Percentiles rank a stretch among this genome's conserved stretches.
Conservation (phyloP, 2,888 invertebrate genomes). For the Tenthredo livida region DNA sequence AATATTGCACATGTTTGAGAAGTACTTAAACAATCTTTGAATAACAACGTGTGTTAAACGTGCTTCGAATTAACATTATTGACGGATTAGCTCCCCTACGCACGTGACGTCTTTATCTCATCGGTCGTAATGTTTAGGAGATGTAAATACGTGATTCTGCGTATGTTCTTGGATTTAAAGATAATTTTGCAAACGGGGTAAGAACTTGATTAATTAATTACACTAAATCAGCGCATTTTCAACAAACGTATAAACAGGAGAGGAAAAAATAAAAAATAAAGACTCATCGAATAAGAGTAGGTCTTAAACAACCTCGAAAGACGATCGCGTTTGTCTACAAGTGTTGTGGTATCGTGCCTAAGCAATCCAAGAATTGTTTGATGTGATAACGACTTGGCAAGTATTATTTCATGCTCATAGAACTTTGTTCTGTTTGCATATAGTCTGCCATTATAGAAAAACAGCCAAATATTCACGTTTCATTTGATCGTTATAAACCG, state of each 20-base stretch:
- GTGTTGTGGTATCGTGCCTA: neutral
- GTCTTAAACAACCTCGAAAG: neutral
- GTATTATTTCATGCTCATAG: conserved; percentile 26
- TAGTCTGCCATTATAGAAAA: neutral
- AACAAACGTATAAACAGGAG: neutral
- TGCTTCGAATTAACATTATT: conserved; percentile 12
- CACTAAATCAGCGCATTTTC: neutral
- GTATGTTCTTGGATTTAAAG: neutral
- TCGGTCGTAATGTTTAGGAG: neutral
- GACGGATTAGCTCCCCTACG: neutral
- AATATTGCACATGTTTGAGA: conserved; percentile 13
- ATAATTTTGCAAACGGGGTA: neutral
- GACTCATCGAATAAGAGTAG: neutral
- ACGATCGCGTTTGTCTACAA: neutral
- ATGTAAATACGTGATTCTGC: neutral
- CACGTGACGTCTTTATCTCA: neutral
- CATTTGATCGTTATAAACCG: neutral
- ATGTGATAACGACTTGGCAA: conserved; percentile 30
- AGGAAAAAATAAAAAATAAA: neutral
- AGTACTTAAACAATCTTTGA: conserved; percentile 17
- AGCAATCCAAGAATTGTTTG: conserved; percentile 25
- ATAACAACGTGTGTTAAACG: conserved; percentile 26
- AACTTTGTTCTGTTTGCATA: conserved; percentile 34
- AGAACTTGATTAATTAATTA: neutral
- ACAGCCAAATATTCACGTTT: conserved; percentile 12